Base-by-base conservation (phyloP, 2,797 vertebrate species). In the Nannoperca obscura region DNA sequence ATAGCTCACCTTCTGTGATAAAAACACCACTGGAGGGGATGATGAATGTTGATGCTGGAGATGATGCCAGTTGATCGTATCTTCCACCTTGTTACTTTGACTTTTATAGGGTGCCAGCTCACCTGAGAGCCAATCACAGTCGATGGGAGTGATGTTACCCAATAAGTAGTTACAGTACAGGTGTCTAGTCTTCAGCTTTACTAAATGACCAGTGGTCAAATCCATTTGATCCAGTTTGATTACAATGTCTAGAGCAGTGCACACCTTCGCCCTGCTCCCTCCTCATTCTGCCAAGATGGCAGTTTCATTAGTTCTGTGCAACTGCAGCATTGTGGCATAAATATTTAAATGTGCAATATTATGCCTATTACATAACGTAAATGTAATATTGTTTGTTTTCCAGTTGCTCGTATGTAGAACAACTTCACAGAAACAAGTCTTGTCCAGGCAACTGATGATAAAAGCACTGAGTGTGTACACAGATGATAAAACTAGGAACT, bases 151-250 rank as follows among this genome's bases (percentile, higher is more conserved):
- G 86, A 86, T 71, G 40, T 73, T 80, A 50, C 77, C 40, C 81
- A 87, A 89, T 87, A 80, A 91, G 68, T 78, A 67, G 86, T 86
- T 92, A 57, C 38, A 76, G 83, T 71, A 14, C 27, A 69, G 78
- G 71, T 86, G 91, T 92, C 90, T 94, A 87, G 90, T 89, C 90
- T 72, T 72, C 72, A 89, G 93, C 88, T 95, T 95, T 94, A 89
- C 83, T 89, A 93, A 95, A 95, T 93, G 86, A 94, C 90, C 90
- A 81, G 87, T 94, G 93, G 93, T 90, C 86, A 90, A 78, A 87
- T 87, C 77, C 84, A 84, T 88, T 82, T 84, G 86, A 61, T 71
- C 81, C 9, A 53, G 75, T 73, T 71, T 92, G 89, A 94, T 94
- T 93, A 92, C 77, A 93, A 64, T 46, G 89, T 93, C 85, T 88